A percentile compares a stretch with the other conserved stretches of the same genome.
Conservation (phyloP, 2,888 invertebrate genomes). For the Germaria angustata region DNA sequence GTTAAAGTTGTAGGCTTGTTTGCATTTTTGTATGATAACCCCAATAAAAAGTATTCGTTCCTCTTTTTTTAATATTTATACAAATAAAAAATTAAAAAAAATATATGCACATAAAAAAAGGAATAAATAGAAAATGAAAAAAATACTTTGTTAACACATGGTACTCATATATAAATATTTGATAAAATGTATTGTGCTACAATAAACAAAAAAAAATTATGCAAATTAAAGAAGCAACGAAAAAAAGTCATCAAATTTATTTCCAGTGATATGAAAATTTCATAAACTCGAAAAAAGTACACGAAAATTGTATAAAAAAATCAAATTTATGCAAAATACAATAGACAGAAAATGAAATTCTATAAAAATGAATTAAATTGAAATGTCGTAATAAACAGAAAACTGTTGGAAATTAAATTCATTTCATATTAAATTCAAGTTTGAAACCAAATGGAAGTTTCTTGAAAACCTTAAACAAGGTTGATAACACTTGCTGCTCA, state of each 20-base stretch:
- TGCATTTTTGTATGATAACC: slow-evolving; percentile 63
- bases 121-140: not conserved
- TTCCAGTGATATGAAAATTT: slow-evolving; percentile 56
- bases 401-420: slow-evolving; percentile 15
- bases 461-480: slow-evolving; percentile 2
- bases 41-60: slow-evolving; percentile 57
- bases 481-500: not conserved
- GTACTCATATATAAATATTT: slow-evolving; percentile 55
- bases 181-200: slow-evolving; percentile 43
- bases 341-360: slow-evolving; percentile 6
- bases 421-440: slow-evolving; percentile 29
- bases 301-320: slow-evolving; percentile 36
- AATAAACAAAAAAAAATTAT: slow-evolving; percentile 38
- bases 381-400: slow-evolving; percentile 30
- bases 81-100: slow-evolving; percentile 40
- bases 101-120: slow-evolving; percentile 2
- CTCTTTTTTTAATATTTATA: slow-evolving; percentile 30
- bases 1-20: slow-evolving; percentile 31
- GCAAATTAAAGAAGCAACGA: slow-evolving; percentile 49
- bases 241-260: slow-evolving; percentile 56
- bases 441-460: slow-evolving; percentile 25
- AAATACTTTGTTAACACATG: slow-evolving; percentile 51
- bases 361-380: slow-evolving; percentile 25
- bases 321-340: slow-evolving; percentile 47
- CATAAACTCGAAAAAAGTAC: slow-evolving; percentile 31